Evolutionary conservation across 2,888 invertebrate species (phyloP), one percentile per base, ranked within the genome.

Genomic region (Erebia palarica): DNA sequence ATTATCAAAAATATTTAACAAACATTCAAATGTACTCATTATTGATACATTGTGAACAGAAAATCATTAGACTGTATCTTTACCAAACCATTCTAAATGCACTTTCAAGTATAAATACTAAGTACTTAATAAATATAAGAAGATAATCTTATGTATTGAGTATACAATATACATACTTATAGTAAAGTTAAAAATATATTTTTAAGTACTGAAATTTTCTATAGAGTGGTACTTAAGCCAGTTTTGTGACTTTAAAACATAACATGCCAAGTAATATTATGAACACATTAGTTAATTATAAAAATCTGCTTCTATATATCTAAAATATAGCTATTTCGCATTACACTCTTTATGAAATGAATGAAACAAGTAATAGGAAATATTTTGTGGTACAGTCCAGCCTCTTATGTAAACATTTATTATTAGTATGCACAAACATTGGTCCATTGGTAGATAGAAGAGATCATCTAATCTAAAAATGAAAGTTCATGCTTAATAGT

Each of bases 181-280:
- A 36, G 36, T 36, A 18, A 8, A 9, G 5, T 64, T 64, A 49
- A 5, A 53, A 61, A 55, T 36, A 47, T 61, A 58, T 63, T 47
- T 47, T 66, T 63, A 70, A 70, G 63, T 71, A 71, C 70, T 66
- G 14, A 14, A 51, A 61, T 21, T 18, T 61, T 49, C 27, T 63
- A 21, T 21, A 18, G 55, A 36, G 36, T 7, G 5, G 36, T 36
- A 36, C 36, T 36, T 55, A n/a, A n/a, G 18, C 55, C 13, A 57
- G 42, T 21, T 63, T 70, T 67, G 57, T 57, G 55, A 70, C 27
- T 18, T 44, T 16, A 27, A 44, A 61, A 10, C 11, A 57, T 57
- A 13, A 14, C 27, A 58, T 58, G 57, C 21, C 21, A 27, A 13
- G 1, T 58, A 1, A 11, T 57, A 57, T 11, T 44, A 47, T 47